Evolutionary conservation across 2,113 vertebrate genomes (phyloP).

Genomic region (Ahaetulla prasina): DNA sequence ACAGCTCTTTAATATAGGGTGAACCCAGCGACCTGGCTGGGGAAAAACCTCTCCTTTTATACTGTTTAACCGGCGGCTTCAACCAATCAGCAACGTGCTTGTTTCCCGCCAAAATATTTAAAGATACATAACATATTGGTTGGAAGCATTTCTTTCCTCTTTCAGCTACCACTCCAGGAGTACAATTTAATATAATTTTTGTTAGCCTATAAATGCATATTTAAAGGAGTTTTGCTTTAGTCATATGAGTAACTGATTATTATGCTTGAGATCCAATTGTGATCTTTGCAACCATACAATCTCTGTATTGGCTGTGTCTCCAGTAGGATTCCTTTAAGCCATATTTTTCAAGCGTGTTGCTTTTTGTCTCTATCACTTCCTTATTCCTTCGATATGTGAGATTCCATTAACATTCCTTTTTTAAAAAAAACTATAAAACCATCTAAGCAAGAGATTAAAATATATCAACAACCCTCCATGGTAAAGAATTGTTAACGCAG

Average conservation of each 20-base stretch:
- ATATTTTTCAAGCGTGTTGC: slow-evolving; percentile 7
- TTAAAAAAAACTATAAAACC: background rate
- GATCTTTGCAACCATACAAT: background rate
- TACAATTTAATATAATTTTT: background rate
- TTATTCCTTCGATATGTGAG: background rate
- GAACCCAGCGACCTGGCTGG: too few relatives aligned
- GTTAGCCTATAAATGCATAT: background rate
- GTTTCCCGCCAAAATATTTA: too few relatives aligned
- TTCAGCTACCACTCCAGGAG: background rate
- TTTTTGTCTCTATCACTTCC: slow-evolving; percentile 13
- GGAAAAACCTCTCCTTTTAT: too few relatives aligned
- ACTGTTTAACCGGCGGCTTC: too few relatives aligned
- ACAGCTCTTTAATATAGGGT: too few relatives aligned
- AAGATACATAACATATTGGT: too few relatives aligned
- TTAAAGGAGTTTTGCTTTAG: background rate
- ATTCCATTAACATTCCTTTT: slow-evolving; percentile 22
- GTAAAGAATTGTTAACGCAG: slow-evolving; percentile 10
- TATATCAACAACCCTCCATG: background rate
- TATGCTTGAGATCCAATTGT: background rate
- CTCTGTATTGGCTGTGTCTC: background rate
- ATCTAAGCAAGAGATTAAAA: background rate
- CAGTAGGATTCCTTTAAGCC: background rate
- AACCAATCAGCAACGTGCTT: too few relatives aligned
- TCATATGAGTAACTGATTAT: background rate
- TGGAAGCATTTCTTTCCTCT: background rate